Conservation (phyloP, 2,797 vertebrate species). For the Notamacropus eugenii region DNA sequence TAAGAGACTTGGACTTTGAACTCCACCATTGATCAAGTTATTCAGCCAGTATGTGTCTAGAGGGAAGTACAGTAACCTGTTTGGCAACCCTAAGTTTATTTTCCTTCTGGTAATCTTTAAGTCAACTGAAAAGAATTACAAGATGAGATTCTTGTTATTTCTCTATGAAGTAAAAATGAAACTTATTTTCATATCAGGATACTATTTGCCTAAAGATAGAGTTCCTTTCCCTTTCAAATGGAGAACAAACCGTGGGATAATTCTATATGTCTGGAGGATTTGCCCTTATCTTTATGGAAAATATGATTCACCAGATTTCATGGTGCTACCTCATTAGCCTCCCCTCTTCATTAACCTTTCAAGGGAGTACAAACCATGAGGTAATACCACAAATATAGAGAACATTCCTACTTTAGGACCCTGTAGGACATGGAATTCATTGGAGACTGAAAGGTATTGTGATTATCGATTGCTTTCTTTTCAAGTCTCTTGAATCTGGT, state of each 20-base stretch:
- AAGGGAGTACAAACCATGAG: not conserved
- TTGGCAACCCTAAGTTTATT: not conserved
- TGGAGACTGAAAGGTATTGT: not conserved
- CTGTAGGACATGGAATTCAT: not conserved
- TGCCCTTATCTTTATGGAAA: not conserved
- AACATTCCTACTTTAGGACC: not conserved
- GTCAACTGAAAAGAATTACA: not conserved
- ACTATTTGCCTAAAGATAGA: not conserved
- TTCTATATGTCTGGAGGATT: not conserved
- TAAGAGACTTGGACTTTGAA: not conserved
- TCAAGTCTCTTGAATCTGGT: not conserved
- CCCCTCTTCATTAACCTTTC: no score
- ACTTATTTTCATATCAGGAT: not conserved
- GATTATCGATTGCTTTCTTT: not conserved
- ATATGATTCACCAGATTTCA: not conserved
- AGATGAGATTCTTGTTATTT: not conserved
- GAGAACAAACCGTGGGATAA: not conserved
- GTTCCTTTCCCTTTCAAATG: not conserved
- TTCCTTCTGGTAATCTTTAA: not conserved
- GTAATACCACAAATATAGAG: not conserved
- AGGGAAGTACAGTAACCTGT: not conserved
- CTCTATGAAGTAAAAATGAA: not conserved
- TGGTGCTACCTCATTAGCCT: not conserved
- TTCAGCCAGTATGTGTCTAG: not conserved
- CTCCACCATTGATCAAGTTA: not conserved